A percentile compares a stretch with the other conserved stretches of the same genome.
Conservation (phyloP, 2,797 vertebrate species). For the Melanogrammus aeglefinus region DNA sequence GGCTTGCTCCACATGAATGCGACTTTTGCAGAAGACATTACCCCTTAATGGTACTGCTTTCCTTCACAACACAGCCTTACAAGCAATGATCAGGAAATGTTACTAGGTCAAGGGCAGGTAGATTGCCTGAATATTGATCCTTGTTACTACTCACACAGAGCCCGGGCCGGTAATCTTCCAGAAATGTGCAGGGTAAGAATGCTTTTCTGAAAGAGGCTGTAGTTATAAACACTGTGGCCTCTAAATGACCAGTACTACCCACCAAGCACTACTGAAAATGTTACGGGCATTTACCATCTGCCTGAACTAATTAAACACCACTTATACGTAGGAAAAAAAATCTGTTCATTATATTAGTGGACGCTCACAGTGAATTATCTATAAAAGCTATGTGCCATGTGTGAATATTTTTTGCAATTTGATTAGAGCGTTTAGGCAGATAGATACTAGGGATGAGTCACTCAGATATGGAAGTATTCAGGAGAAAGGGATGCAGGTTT, state of each 20-base stretch:
- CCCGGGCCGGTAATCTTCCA: too few relatives aligned
- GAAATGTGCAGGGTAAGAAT: too few relatives aligned
- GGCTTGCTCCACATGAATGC: too few relatives aligned
- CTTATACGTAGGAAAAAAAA: neutral
- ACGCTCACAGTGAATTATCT: neutral
- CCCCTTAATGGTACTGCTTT: too few relatives aligned
- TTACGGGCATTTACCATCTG: neutral
- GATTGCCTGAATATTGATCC: too few relatives aligned
- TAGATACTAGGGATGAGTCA: conserved; percentile 19
- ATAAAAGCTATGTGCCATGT: neutral
- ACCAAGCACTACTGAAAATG: neutral
- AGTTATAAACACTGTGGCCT: neutral
- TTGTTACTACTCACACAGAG: too few relatives aligned
- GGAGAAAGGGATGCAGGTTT: neutral
- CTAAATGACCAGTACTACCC: neutral
- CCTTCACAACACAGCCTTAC: too few relatives aligned
- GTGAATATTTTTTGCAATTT: conserved; percentile 13
- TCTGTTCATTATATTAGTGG: neutral
- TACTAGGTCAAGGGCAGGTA: too few relatives aligned
- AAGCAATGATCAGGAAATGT: too few relatives aligned
- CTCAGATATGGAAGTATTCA: neutral
- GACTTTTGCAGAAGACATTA: too few relatives aligned
- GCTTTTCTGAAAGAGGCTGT: neutral
- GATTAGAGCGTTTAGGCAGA: conserved; percentile 17
- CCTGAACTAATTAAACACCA: conserved; percentile 3